Conservation (phyloP, 2,797 vertebrate species). For the Poeciliopsis turneri region DNA sequence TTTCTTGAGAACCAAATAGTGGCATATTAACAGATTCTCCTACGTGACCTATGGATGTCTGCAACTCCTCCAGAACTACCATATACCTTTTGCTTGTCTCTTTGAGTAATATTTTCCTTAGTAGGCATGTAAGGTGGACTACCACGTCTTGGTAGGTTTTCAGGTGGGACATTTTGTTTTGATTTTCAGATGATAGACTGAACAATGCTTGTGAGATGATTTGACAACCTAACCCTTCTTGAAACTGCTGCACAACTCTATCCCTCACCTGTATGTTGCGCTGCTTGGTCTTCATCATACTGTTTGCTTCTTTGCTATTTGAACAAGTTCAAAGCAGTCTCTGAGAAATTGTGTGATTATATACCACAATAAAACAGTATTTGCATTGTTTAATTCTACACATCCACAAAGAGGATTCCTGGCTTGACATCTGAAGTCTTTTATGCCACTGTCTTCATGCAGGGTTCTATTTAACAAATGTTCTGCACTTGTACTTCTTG, state of each 20-base stretch:
- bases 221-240: not conserved
- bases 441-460: slow-evolving; percentile 23
- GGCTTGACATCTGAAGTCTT: slow-evolving; percentile 1
- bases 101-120: not conserved
- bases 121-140: not conserved
- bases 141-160: not conserved
- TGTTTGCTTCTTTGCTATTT: not conserved
- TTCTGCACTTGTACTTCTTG: slow-evolving; percentile 17
- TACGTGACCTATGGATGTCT: not conserved
- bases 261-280: not conserved
- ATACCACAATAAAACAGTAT: not conserved
- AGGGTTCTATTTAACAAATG: slow-evolving; percentile 22
- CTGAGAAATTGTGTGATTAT: slow-evolving; percentile 6
- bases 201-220: not conserved
- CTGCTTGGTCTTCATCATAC: not conserved
- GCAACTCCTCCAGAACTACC: not conserved
- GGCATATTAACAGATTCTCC: not conserved
- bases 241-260: not conserved
- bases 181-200: not conserved
- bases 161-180: not conserved
- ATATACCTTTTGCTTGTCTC: not conserved
- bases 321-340: not conserved
- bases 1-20: not conserved
- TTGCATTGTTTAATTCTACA: slow-evolving; percentile 1
- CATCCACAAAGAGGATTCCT: not conserved